Evolutionary conservation across 2,113 vertebrate species (phyloP).

Genomic region (Melanocharis versteri): DNA sequence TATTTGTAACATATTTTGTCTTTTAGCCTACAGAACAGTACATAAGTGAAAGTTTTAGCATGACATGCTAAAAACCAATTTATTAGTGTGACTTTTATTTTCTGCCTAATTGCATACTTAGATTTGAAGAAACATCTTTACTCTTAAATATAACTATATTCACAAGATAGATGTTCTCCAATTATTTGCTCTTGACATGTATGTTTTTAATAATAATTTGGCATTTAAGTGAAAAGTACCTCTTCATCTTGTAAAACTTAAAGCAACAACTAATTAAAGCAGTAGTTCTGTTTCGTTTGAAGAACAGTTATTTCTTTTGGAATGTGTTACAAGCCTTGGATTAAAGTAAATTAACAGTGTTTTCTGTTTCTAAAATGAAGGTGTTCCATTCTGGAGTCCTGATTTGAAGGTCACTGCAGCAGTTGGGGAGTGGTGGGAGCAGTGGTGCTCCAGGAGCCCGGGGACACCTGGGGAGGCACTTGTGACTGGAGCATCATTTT

Average conservation of each 20-base stretch:
- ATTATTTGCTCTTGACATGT: background rate
- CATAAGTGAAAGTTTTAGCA: background rate
- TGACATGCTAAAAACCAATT: background rate
- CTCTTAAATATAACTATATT: background rate
- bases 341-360: background rate
- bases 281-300: background rate
- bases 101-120: background rate
- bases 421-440: background rate
- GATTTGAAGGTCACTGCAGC: background rate
- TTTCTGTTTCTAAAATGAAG: background rate
- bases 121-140: background rate
- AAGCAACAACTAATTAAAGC: background rate
- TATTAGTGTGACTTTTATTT: background rate
- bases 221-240: background rate
- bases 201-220: slow-evolving; percentile 14
- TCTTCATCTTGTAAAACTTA: slow-evolving; percentile 8
- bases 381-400: background rate
- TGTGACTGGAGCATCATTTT: background rate
- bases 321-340: background rate
- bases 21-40: background rate
- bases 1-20: background rate
- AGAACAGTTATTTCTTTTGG: background rate
- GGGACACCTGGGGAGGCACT: background rate
- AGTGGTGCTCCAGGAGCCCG: background rate
- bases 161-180: background rate